Evolutionary conservation across 2,113 vertebrate genomes (phyloP), one percentile per base, ranked within the genome.

Genomic region (Sebastes schlegelii): DNA sequence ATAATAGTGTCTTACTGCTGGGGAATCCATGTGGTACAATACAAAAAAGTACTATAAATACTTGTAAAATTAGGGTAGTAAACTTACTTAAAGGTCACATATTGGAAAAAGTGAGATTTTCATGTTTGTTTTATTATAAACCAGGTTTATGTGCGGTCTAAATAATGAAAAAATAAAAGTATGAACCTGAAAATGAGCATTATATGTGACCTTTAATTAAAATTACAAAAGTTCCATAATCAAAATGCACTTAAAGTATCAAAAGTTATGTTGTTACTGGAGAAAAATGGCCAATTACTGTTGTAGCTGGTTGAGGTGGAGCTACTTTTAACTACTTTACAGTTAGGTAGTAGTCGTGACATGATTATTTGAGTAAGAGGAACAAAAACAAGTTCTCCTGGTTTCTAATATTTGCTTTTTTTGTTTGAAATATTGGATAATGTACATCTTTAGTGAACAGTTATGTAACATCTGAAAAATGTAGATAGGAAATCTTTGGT

Each of bases 11-110:
- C 40, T 65, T 23, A 8, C 8, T 67, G 48, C 48, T 19, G 43
- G 26, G 73, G 10, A 80, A 69, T 66, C 14, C 45, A 51, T 64
- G 8, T 23, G 67, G 17, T 60, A 72, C n/a, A 45, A 16, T 61
- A 26, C 26, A 26, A 26, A 23, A 7, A 46, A 49, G 42, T 73
- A 8, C 4, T 40, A 6, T 4, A 16, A 16, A 26, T 34, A 60
- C 23, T 26, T 60, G 10, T 26, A 2, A 60, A 61, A 57, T 57
- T 4, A 11, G 8, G 21, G 12, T 26, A 26, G 26, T 26, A 26
- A 26, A 26, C 26, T 26, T 26, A 26, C 26, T 26, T 26, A 26
- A 26, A 3, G 26, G 26, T 26, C 2, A 2, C 26, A 3, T 26
- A 26, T 26, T 26, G 26, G 26, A 26, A 26, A 26, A 26, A 26